Base-by-base conservation (phyloP, 1,140 invertebrate genomes). In the Gryllus bimaculatus region DNA sequence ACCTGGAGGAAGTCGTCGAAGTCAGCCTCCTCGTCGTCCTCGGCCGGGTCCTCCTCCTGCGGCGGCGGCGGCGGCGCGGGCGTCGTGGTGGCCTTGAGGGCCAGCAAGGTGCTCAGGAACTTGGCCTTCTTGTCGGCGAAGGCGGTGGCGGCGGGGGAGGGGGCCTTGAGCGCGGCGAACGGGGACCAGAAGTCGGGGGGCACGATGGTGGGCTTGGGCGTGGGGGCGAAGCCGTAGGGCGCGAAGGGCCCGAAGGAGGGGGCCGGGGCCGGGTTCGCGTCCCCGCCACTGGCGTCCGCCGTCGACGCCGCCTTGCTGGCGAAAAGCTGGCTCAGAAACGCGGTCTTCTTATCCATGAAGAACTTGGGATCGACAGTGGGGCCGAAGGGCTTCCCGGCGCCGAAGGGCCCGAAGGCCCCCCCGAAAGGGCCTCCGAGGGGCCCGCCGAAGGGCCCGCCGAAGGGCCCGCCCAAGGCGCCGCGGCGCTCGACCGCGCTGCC, bases 241-340 rank as follows among this genome's bases (percentile, higher is more conserved):
- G 2, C 54, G 54, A 66, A 66, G 18, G 54, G 54, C 0, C 54
- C 54, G 7, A 66, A 66, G 18, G 10, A 2, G 10, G 54, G 2
- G 18, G 2, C 54, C 0, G 10, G 10, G 7, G 18, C 2, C 10
- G 54, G 7, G 7, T 18, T 18, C 18, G 54, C 54, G 10, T 10
- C 10, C 18, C 86, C 84, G 0, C 85, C 85, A 66, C 81, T 66
- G 20, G 84, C 82, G 15, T 79, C 47, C 10, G 83, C 83, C 12
- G 83, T 83, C 8, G 83, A 84, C 15, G 75, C 48, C 7, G 10
- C 54, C 10, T 84, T 78, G 81, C 80, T 86, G 20, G 83, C 85
- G 75, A 87, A 86, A 13, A 87, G 79, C 8, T 82, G 82, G 73
- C 86, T 84, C 13, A 86, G 79, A 48, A 87, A 86, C 8, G 82